These are phyloP conservation scores for Lydus trimaculatus DNA, from an alignment of 2,888 invertebrate species.

Conservation along the genomic window DNA sequence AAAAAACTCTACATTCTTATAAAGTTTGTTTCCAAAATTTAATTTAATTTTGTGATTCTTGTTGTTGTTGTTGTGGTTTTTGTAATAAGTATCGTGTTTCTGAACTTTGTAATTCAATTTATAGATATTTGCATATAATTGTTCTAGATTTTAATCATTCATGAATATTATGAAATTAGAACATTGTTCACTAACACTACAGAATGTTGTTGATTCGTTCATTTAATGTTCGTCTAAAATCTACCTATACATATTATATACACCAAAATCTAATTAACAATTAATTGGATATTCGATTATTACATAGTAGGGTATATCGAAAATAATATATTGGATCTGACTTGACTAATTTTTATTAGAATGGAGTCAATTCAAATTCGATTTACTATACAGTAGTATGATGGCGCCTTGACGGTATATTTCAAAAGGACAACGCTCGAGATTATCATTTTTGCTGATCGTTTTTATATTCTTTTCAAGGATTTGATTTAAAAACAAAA, in stretches of 20 bases:
- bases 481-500: background rate
- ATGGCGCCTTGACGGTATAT: background rate
- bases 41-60: background rate
- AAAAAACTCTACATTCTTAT: too few species aligned
- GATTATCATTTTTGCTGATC: background rate
- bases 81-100: background rate
- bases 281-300: background rate
- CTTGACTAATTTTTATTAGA: background rate
- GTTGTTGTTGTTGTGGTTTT: background rate
- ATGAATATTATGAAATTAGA: conserved; percentile 12
- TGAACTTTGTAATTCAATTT: conserved; percentile 10
- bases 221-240: background rate
- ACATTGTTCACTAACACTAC: background rate
- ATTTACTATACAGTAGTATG: background rate
- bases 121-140: conserved; percentile 15
- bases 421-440: too few species aligned
- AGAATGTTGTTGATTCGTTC: conserved; percentile 2
- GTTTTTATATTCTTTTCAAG: background rate
- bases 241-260: too few species aligned
- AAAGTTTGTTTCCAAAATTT: background rate
- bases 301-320: too few species aligned
- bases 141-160: conserved; percentile 18
- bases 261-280: background rate
- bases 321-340: background rate
- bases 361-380: background rate